Percentiles rank a stretch among this genome's conserved stretches.
Conservation (phyloP, 2,888 invertebrate genomes). For the Acholoe squamosa region DNA sequence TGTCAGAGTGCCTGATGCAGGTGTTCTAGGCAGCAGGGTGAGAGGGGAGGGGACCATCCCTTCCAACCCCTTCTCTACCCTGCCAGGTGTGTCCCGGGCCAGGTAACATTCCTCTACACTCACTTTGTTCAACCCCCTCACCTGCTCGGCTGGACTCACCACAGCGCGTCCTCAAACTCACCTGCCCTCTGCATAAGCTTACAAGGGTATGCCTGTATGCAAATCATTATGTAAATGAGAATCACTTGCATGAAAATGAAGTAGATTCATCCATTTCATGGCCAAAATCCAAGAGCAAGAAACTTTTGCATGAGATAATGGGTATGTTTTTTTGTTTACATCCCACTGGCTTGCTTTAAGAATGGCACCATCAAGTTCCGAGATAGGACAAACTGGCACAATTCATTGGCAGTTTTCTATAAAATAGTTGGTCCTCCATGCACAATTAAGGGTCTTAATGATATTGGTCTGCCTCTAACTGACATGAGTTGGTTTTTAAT, state of each 20-base stretch:
- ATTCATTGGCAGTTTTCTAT: background rate
- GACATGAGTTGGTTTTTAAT: conserved; percentile 6
- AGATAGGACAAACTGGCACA: background rate
- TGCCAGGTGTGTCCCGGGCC: background rate
- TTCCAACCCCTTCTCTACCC: background rate
- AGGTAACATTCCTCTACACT: conserved; percentile 49
- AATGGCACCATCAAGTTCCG: background rate
- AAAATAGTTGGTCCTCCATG: background rate
- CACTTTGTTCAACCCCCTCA: background rate
- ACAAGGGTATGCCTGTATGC: background rate
- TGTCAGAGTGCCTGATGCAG: background rate
- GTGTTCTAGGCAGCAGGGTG: background rate
- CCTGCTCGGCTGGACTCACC: background rate
- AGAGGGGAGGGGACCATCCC: background rate
- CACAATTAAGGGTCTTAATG: background rate
- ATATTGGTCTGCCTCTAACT: background rate
- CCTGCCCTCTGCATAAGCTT: background rate
- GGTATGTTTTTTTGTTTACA: too few species aligned
- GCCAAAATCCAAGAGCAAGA: too few species aligned
- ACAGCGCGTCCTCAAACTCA: background rate
- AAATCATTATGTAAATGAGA: conserved; percentile 5
- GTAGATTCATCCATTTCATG: too few species aligned
- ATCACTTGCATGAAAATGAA: too few species aligned
- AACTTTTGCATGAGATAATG: too few species aligned
- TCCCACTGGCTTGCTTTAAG: background rate